Evolutionary conservation across 2,113 vertebrate genomes (phyloP), one percentile per base, ranked within the genome.

Genomic region (Heterocephalus glaber): DNA sequence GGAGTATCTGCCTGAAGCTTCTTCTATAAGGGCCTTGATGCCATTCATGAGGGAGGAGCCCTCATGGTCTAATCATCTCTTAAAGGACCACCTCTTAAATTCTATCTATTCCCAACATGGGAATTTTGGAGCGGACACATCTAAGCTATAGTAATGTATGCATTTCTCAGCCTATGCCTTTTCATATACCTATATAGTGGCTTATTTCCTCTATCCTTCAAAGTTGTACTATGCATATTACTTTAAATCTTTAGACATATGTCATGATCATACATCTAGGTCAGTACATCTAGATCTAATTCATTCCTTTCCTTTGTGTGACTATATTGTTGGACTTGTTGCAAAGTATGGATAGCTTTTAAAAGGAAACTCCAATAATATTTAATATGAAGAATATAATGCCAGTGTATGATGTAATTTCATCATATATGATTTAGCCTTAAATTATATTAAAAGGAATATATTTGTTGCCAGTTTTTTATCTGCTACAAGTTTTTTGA

Each of bases 311-410:
- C 93, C 26, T 63, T 49, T 86, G 28, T 86, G 66, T 89, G 54
- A 56, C 79, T 56, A 0, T 80, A 13, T 74, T 74, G 28, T 93
- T 84, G 79, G 65, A 68, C 76, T 89, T 96, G 86, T 92, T 92
- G n/a, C 38, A 86, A 33, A 28, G 2, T 86, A 41, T 49, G 20
- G 49, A 14, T 87, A 68, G 49, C 56, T 96, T 96, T 95, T 82
- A 74, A 92, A 92, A 94, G 65, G 30, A 94, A 92, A 95, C 90
- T 68, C 12, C 56, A 93, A n/a, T 84, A 89, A 22, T 74, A 70
- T 77, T 88, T 94, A 94, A 90, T 77, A 41, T 96, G 82, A 95
- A 95, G 83, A 92, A 61, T 79, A 5, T 83, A 83, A 66, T 94
- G 77, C 52, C n/a, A 61, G 0, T 49, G 17, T 20, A 58, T 58